phyloP scores from a whole-genome alignment of 2,113 vertebrate species.

The Acanthochromis polyacanthus region DNA sequence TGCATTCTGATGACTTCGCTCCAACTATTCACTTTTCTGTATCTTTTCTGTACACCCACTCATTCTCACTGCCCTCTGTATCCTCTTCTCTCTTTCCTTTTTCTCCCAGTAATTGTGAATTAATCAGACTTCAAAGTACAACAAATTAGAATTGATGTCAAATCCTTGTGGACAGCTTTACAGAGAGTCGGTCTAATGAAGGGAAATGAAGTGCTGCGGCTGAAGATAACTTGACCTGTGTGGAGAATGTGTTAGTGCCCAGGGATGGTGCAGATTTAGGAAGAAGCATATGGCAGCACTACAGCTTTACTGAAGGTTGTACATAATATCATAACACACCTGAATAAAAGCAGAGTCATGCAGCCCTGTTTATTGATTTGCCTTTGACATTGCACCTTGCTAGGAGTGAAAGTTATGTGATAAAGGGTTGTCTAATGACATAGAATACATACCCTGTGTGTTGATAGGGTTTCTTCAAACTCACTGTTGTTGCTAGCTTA shows the following conservation, averaged over 20 bases:
- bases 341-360: too few species aligned
- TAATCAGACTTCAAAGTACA: constrained; percentile 78
- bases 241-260: constrained; percentile 2
- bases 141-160: constrained; percentile 79
- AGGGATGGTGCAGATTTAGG: not conserved
- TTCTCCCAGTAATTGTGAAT: constrained; percentile 71
- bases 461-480: not conserved
- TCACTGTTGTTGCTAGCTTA: not conserved
- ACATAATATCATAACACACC: too few species aligned
- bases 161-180: constrained; percentile 71
- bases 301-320: too few species aligned
- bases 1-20: constrained; percentile 26
- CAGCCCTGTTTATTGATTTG: too few species aligned
- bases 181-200: constrained; percentile 66
- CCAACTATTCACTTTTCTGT: constrained; percentile 9
- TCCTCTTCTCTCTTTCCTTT: constrained; percentile 21
- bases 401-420: too few species aligned
- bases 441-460: too few species aligned
- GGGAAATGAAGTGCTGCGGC: constrained; percentile 68
- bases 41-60: constrained; percentile 9
- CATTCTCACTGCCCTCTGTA: constrained; percentile 17
- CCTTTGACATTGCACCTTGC: too few species aligned
- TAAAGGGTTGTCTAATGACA: too few species aligned
- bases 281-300: too few species aligned
- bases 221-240: constrained; percentile 62